These are phyloP conservation scores for Grammomys dolichurus DNA, from an alignment of 2,113 vertebrate genomes.

Conservation along the genomic window DNA sequence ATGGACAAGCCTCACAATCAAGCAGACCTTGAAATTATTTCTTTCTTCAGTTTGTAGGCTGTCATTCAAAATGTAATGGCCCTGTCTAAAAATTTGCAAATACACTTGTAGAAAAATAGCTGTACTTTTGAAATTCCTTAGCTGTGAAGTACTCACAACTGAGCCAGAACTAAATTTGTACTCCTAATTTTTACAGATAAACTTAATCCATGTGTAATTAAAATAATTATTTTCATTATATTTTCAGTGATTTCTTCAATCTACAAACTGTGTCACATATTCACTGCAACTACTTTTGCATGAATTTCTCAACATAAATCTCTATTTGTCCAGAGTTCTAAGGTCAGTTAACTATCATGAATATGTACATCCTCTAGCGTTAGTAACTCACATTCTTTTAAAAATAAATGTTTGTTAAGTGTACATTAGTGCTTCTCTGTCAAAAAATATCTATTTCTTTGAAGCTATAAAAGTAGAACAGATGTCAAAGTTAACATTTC, in stretches of 20 bases:
- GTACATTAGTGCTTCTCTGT: background rate
- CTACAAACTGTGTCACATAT: background rate
- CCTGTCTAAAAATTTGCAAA: background rate
- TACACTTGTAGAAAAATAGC: background rate
- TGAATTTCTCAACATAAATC: background rate
- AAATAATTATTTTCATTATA: background rate
- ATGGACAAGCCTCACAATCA: background rate
- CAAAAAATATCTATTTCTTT: background rate
- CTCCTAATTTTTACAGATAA: background rate
- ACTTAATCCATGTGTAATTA: background rate
- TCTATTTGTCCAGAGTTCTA: background rate
- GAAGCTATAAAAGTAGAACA: background rate
- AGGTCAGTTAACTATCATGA: fast-evolving
- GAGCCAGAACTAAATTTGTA: background rate
- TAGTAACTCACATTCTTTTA: background rate
- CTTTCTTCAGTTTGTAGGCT: background rate
- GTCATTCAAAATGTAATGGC: background rate
- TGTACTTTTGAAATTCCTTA: background rate
- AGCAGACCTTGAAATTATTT: background rate
- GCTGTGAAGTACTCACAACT: background rate
- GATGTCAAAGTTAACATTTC: background rate
- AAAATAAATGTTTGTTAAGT: background rate
- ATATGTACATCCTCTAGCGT: background rate
- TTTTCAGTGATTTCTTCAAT: background rate
- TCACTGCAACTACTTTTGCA: background rate